Percentiles rank a stretch among this genome's conserved stretches.
Evolutionary conservation across 2,888 invertebrate species (phyloP).

Genomic region (Diaphora mendica): DNA sequence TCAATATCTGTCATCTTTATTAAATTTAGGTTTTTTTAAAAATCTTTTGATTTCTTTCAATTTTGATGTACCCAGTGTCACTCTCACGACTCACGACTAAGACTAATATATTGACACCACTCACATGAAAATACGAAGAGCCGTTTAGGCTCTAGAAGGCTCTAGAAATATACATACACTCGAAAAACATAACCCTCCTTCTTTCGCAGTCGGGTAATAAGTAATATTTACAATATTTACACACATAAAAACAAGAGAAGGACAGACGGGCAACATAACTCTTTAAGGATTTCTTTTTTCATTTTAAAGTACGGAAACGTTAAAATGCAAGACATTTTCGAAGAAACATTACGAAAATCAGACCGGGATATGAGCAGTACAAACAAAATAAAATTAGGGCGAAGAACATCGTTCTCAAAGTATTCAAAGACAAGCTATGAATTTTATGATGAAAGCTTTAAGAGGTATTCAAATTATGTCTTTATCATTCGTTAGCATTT

Average conservation of each 20-base stretch:
- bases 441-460: conserved; percentile 6
- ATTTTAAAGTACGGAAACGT: neutral
- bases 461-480: conserved; percentile 33
- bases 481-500: conserved; percentile 40
- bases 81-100: too few species aligned
- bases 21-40: too few species aligned
- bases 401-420: neutral
- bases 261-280: neutral
- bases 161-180: too few species aligned
- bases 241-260: neutral
- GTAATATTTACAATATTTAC: neutral
- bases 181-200: too few species aligned
- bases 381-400: conserved; percentile 4
- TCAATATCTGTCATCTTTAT: too few species aligned
- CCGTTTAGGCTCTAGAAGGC: too few species aligned
- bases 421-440: conserved; percentile 5
- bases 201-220: too few species aligned
- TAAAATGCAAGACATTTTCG: neutral
- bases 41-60: too few species aligned
- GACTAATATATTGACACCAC: too few species aligned
- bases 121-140: too few species aligned
- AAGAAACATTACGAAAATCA: neutral
- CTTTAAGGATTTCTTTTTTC: neutral
- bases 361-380: neutral
- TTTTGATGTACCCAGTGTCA: too few species aligned